Evolutionary conservation across 2,888 invertebrate species (phyloP), one percentile per base, ranked within the genome.

Genomic region (Allacma fusca): DNA sequence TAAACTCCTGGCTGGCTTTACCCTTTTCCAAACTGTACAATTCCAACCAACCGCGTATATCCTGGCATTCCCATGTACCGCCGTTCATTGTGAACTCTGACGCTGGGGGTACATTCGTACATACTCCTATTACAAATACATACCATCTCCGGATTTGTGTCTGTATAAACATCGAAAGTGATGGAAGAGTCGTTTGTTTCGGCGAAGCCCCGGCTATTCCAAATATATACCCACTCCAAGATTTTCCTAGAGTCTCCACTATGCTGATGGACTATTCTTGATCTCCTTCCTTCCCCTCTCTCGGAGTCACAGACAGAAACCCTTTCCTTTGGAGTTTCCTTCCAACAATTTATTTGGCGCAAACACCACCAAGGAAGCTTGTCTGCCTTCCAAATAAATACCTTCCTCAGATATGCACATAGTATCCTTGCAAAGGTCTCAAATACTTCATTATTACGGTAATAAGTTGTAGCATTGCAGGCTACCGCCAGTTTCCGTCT

Each of bases 121-220:
- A 40, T 40, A 40, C 40, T 40, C 13, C 13, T 40, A 13, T 13
- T 13, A 50, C 9, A 50, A 50, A 13, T 19, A 50, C 50, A 50
- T 50, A 9, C 34, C 34, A 34, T 50, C n/a, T 50, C 50, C 2
- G 62, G 62, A 24, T 62, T 62, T 62, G 26, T 21, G 62, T 62
- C 62, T 62, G 62, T 62, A 62, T 26, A 62, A 62, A 62, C 62
- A 62, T 26, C 24, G 62, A 62, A 62, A 62, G 62, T 62, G 64
- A 64, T 62, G 28, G 73, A 19, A 40, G 62, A 62, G 57, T 34
- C 40, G 34, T 73, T 62, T 73, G 29, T 73, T 62, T 34, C 40
- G 71, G 40, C 21, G 44, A 73, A 73, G 73, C 43, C 73, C 73
- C 57, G 73, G 73, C 73, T 73, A 62, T 62, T 69, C 73, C 73